Conservation (phyloP, 1,140 invertebrate genomes). For the Stegodyphus mimosarum region DNA sequence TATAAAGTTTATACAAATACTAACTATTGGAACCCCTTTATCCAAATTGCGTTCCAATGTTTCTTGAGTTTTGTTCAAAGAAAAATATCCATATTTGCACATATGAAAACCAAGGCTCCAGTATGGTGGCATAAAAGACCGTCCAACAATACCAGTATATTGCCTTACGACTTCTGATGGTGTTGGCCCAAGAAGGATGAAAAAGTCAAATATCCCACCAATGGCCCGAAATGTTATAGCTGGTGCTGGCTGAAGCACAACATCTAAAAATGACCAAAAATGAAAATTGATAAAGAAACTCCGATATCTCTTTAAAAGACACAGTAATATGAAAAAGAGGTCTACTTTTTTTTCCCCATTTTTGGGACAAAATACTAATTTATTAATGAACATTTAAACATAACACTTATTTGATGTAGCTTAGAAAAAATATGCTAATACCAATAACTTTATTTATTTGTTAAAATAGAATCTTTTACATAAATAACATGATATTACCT, state of each 20-base stretch:
- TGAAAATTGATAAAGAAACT: too few relatives aligned
- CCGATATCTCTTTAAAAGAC: too few relatives aligned
- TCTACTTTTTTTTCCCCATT: too few relatives aligned
- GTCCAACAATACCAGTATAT: constrained; percentile 67
- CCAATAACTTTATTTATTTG: background rate
- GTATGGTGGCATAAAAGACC: constrained; percentile 69
- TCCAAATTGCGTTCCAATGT: constrained; percentile 53
- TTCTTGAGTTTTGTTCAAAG: constrained; percentile 75
- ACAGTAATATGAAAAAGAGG: too few relatives aligned
- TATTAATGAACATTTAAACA: too few relatives aligned
- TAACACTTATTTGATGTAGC: too few relatives aligned
- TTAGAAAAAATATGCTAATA: too few relatives aligned
- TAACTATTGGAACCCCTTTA: constrained; percentile 41
- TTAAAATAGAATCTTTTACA: background rate
- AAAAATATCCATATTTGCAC: constrained; percentile 78
- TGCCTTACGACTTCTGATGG: constrained; percentile 73
- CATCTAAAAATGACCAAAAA: constrained; percentile 69
- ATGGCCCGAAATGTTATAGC: constrained; percentile 80
- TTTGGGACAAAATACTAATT: too few relatives aligned
- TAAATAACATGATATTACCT: constrained; percentile 72
- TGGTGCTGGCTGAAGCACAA: constrained; percentile 81
- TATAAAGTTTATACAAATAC: background rate
- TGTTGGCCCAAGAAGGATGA: constrained; percentile 79
- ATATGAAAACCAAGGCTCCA: constrained; percentile 70
- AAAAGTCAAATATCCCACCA: constrained; percentile 84